A percentile compares a stretch with the other conserved stretches of the same genome.
phyloP scores from a whole-genome alignment of 2,797 vertebrate species.

The Rhinatrema bivittatum region DNA sequence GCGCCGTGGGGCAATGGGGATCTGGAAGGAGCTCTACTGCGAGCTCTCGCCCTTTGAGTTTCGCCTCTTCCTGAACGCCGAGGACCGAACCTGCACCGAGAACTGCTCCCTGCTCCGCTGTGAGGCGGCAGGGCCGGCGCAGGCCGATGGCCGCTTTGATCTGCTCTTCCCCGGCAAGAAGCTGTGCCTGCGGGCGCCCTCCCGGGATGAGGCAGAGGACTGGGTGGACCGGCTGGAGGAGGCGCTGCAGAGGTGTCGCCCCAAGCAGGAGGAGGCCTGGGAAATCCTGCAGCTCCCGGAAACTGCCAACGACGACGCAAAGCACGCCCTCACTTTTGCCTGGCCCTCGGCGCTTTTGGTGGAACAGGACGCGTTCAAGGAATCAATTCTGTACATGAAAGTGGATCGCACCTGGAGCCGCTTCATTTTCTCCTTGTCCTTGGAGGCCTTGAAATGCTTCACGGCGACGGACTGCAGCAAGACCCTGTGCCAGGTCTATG shows the following conservation, averaged over 20 bases:
- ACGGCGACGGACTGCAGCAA: constrained; percentile 62
- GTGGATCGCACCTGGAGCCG: constrained; percentile 66
- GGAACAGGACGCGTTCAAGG: constrained; percentile 81
- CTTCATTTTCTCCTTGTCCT: constrained; percentile 79
- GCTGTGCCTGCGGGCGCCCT: constrained; percentile 73
- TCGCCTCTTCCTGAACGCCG: constrained; percentile 66
- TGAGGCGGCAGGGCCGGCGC: constrained; percentile 59
- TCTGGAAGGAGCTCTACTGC: constrained; percentile 84
- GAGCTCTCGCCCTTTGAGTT: constrained; percentile 88
- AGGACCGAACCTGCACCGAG: constrained; percentile 75
- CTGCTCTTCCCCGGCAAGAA: constrained; percentile 72
- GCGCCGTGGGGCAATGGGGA: constrained; percentile 68
- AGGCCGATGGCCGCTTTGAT: constrained; percentile 77
- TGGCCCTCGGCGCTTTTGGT: constrained; percentile 59
- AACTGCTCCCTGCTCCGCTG: constrained; percentile 84
- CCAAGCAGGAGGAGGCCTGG: constrained; percentile 68
- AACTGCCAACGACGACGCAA: constrained; percentile 6
- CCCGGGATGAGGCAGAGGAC: constrained; percentile 82
- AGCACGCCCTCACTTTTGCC: constrained; percentile 35
- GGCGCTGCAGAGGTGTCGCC: constrained; percentile 74
- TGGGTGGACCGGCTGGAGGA: constrained; percentile 88
- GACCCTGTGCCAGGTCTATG: constrained; percentile 52
- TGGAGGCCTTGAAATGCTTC: constrained; percentile 78
- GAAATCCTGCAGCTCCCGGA: constrained; percentile 54
- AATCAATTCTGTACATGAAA: constrained; percentile 72